phyloP scores from a whole-genome alignment of 2,888 invertebrate species.

The Homarus gammarus region DNA sequence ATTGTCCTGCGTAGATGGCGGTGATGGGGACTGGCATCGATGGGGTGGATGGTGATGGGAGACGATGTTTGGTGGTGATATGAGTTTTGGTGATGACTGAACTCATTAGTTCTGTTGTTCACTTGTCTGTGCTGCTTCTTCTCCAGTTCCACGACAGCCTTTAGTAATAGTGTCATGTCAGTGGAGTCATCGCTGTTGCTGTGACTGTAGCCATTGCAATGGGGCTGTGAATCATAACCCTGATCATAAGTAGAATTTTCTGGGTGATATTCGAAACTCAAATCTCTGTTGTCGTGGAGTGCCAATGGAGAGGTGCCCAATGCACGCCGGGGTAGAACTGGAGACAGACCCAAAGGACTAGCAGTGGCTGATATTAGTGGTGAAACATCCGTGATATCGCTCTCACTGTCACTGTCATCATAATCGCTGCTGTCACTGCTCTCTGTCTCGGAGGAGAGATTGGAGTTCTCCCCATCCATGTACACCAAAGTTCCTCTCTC shows the following conservation, averaged over 20 bases:
- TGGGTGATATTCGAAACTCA: conserved; percentile 27
- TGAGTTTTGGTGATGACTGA: conserved; percentile 23
- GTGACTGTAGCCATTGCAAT: conserved; percentile 49
- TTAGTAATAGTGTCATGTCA: conserved; percentile 61
- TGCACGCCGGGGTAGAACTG: conserved; percentile 67
- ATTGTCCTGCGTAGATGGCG: conserved; percentile 61
- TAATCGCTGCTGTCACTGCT: conserved; percentile 65
- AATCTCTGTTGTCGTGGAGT: conserved; percentile 70
- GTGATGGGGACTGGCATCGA: conserved; percentile 74
- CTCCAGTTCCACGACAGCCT: conserved; percentile 69
- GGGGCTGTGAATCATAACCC: conserved; percentile 48
- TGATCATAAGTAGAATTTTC: conserved; percentile 42
- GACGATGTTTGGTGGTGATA: conserved; percentile 28
- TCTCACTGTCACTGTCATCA: conserved; percentile 71
- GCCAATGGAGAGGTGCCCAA: conserved; percentile 70
- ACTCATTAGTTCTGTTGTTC: conserved; percentile 6
- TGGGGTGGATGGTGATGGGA: conserved; percentile 65
- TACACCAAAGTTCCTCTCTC: conserved; percentile 71
- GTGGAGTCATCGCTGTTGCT: conserved; percentile 60
- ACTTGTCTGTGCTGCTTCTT: conserved; percentile 45
- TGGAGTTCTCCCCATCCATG: conserved; percentile 76
- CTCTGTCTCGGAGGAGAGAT: conserved; percentile 73
- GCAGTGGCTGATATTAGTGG: conserved; percentile 72
- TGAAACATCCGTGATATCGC: conserved; percentile 75
- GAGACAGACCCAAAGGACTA: conserved; percentile 75